Evolutionary conservation across 1,140 invertebrate species (phyloP).

Genomic region (Wasmannia auropunctata): DNA sequence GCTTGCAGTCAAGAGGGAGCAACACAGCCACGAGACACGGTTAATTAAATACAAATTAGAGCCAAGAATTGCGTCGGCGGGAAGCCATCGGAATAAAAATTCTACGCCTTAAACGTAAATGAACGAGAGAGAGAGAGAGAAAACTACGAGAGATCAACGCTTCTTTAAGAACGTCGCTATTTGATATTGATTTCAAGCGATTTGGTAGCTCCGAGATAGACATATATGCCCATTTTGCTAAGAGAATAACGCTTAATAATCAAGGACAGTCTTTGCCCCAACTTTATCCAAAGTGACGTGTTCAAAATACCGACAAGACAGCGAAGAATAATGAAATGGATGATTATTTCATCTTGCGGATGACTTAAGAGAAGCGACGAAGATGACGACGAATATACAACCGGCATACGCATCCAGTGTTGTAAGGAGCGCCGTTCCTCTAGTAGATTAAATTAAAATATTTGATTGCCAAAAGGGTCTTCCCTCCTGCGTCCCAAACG

Average conservation of each 20-base stretch:
- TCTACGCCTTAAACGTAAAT: conserved; percentile 7
- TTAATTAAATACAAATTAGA: conserved; percentile 77
- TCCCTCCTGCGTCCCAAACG: neutral
- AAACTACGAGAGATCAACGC: neutral
- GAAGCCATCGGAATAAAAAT: conserved; percentile 24
- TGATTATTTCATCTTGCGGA: neutral
- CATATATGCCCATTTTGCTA: neutral
- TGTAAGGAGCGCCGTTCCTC: conserved; percentile 76
- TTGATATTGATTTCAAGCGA: conserved; percentile 1
- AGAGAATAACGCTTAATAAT: neutral
- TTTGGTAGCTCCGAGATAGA: neutral
- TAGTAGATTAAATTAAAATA: conserved; percentile 85
- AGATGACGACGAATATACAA: neutral
- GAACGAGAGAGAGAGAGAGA: neutral
- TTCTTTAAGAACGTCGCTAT: neutral
- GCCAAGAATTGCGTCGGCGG: conserved; percentile 63
- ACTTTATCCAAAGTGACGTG: neutral
- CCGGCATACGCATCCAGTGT: conserved; percentile 8
- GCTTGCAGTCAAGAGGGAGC: conserved; percentile 57
- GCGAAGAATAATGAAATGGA: neutral
- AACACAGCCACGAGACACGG: conserved; percentile 54
- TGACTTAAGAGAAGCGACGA: neutral
- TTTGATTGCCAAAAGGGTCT: conserved; percentile 82
- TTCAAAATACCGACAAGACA: neutral
- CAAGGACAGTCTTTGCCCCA: neutral